Evolutionary conservation across 1,140 invertebrate species (phyloP), one percentile per base, ranked within the genome.

Genomic region (Oncopeltus fasciatus): DNA sequence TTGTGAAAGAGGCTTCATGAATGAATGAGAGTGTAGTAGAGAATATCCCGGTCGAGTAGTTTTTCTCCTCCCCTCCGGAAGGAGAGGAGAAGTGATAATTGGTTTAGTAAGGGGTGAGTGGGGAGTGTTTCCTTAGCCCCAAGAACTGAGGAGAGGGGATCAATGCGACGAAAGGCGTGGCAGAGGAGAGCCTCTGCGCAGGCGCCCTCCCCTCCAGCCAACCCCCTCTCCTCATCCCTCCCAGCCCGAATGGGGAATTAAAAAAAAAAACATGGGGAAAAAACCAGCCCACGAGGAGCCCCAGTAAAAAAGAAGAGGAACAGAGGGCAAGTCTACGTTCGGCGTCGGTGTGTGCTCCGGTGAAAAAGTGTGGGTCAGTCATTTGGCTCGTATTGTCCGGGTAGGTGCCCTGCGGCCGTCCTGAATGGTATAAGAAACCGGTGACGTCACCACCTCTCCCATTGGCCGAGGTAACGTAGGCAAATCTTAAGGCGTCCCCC

Each of bases 361-460:
- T 46, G 44, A 46, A 46, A 46, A 46, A 46, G 44, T 46, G 44
- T 20, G 21, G 44, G 44, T 46, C 44, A 46, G 44, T 46, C 44
- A 46, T 46, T 46, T 46, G 44, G n/a, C 44, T 46, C 44, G n/a
- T 46, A 46, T 46, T 46, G 44, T 46, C n/a, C 44, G n/a, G 44
- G 43, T 2, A 44, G 43, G 44, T 46, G 44, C n/a, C 16, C 21
- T n/a, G 21, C n/a, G 44, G 21, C 44, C 8, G n/a, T n/a, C n/a
- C n/a, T n/a, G n/a, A n/a, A n/a, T n/a, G n/a, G n/a, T 46, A 46
- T 46, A 46, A 46, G 44, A 46, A 46, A 46, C 3, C 44, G 44
- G 44, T 46, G 44, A 46, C 44, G 44, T 46, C 44, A 46, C 44
- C 44, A 46, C 44, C 44, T 46, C 21, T 20, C 44, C 44, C 18